These are phyloP conservation scores for Hassar affinis DNA, from an alignment of 2,113 vertebrate species.

Conservation along the genomic window DNA sequence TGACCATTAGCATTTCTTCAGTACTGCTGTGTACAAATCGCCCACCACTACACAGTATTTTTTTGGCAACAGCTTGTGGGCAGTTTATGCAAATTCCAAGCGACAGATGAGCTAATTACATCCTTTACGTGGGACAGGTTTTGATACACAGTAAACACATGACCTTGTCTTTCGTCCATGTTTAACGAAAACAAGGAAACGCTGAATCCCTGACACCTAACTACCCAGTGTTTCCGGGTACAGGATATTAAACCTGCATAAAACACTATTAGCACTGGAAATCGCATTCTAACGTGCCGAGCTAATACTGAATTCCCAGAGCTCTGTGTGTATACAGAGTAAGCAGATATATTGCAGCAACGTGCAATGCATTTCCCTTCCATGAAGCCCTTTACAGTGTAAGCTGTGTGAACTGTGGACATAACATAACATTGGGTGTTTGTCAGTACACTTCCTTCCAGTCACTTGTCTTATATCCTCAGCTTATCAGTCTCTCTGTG, in stretches of 20 bases:
- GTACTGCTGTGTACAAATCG: conserved; percentile 50
- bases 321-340: conserved; percentile 9
- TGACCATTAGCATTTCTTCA: not conserved
- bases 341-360: conserved; percentile 23
- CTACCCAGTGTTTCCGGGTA: conserved; percentile 16
- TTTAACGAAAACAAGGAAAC: conserved; percentile 22
- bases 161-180: not conserved
- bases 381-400: not conserved
- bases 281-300: conserved; percentile 15
- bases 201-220: conserved; percentile 48
- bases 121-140: conserved; percentile 5
- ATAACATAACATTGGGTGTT: not conserved
- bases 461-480: conserved; percentile 41
- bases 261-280: conserved; percentile 52
- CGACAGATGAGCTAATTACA: conserved; percentile 21
- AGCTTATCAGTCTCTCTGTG: conserved; percentile 66
- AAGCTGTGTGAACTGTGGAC: not conserved
- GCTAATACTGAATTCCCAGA: conserved; percentile 15
- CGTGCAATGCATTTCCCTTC: conserved; percentile 1
- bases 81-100: not conserved
- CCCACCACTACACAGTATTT: not conserved
- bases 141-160: conserved; percentile 20
- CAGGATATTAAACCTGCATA: conserved; percentile 42
- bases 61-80: not conserved
- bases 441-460: not conserved